These are phyloP conservation scores for Psammodynastes pulverulentus DNA, from an alignment of 2,113 vertebrate species.

Conservation along the genomic window DNA sequence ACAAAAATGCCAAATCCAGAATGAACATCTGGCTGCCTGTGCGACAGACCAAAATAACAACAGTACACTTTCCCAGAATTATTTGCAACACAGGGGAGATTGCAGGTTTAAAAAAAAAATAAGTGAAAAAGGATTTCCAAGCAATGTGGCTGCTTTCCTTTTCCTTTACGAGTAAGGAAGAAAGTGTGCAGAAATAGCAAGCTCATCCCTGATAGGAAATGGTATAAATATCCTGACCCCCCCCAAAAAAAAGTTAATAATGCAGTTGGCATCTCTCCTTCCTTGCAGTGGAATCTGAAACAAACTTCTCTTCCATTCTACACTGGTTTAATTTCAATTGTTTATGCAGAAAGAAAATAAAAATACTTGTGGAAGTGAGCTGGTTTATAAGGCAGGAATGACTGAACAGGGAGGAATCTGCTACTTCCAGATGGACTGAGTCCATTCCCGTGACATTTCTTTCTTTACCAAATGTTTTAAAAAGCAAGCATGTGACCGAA, in stretches of 20 bases:
- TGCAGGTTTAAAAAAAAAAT: not conserved
- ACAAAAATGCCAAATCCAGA: not conserved
- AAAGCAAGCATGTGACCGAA: constrained; percentile 81
- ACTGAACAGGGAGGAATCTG: constrained; percentile 69
- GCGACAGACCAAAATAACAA: not conserved
- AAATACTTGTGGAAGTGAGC: constrained; percentile 68
- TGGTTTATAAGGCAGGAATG: constrained; percentile 72
- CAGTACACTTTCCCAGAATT: not conserved
- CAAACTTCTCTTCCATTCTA: constrained; percentile 41
- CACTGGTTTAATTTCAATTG: constrained; percentile 50
- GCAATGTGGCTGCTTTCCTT: not conserved
- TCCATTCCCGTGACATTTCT: constrained; percentile 73
- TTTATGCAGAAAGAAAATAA: constrained; percentile 73
- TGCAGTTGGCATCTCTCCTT: constrained; percentile 31
- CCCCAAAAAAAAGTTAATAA: constrained; percentile 50
- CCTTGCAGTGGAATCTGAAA: not conserved
- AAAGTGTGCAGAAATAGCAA: constrained; percentile 52
- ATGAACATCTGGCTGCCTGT: not conserved
- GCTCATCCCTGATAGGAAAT: constrained; percentile 32
- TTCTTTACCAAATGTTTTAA: constrained; percentile 77
- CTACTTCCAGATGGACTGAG: constrained; percentile 77
- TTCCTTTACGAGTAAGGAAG: constrained; percentile 50
- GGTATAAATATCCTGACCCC: constrained; percentile 13
- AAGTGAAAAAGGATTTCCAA: not conserved
- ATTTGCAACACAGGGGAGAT: not conserved